Conservation (phyloP, 2,888 invertebrate genomes). For the Rhodophaea formosa region DNA sequence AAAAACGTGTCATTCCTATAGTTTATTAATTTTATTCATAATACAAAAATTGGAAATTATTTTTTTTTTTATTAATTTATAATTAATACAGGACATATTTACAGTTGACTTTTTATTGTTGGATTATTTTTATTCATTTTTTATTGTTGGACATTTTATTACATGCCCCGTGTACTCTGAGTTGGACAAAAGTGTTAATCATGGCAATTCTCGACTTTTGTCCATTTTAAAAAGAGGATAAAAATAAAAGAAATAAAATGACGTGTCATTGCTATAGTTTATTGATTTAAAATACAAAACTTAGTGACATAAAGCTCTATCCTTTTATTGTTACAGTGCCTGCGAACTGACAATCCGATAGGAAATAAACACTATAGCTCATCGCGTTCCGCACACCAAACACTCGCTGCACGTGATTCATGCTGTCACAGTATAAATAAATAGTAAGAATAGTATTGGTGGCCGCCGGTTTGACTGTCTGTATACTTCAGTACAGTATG, state of each 20-base stretch:
- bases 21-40: too few relatives aligned
- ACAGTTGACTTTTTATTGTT: too few relatives aligned
- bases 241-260: conserved; percentile 39
- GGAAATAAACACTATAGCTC: conserved; percentile 77
- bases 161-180: too few relatives aligned
- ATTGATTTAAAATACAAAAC: conserved; percentile 82
- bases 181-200: too few relatives aligned
- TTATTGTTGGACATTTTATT: too few relatives aligned
- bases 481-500: neutral
- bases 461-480: neutral
- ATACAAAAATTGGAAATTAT: too few relatives aligned
- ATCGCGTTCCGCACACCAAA: conserved; percentile 53
- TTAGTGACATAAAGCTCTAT: conserved; percentile 82
- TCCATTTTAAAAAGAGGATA: too few relatives aligned
- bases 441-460: conserved; percentile 55
- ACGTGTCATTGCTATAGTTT: conserved; percentile 77
- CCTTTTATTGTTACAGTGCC: conserved; percentile 82
- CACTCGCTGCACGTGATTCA: conserved; percentile 51
- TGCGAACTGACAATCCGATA: conserved; percentile 81
- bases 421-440: conserved; percentile 71
- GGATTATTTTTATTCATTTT: too few relatives aligned
- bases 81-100: too few relatives aligned
- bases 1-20: too few relatives aligned
- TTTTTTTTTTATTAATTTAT: too few relatives aligned
- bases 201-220: too few relatives aligned